phyloP scores from a whole-genome alignment of 1,140 invertebrate genomes.

The Eriocheir sinensis region DNA sequence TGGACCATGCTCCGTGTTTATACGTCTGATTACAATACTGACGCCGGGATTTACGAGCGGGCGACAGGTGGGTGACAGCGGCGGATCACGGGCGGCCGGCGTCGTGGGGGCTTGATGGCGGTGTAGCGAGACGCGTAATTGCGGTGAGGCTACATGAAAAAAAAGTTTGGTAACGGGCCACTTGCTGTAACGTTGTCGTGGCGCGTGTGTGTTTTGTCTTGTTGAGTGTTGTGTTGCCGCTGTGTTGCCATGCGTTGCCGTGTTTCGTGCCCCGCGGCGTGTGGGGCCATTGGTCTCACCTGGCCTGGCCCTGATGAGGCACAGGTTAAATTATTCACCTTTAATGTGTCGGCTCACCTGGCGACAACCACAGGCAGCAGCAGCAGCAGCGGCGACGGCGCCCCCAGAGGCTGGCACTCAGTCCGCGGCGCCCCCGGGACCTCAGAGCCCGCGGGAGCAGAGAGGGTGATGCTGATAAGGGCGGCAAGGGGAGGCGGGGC shows the following conservation, averaged over 20 bases:
- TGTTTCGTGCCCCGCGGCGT: neutral
- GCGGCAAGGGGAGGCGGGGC: neutral
- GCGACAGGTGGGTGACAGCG: neutral
- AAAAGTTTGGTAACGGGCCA: too few species aligned
- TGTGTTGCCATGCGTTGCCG: too few species aligned
- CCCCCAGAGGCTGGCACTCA: neutral
- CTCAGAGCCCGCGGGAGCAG: neutral
- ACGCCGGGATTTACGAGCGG: neutral
- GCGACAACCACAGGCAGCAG: neutral
- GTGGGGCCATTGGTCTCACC: neutral
- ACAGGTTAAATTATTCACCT: neutral
- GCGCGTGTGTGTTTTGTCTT: too few species aligned
- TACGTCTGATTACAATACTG: neutral
- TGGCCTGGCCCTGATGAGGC: neutral
- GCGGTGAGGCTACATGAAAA: too few species aligned
- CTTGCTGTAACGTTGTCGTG: too few species aligned
- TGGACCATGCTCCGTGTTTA: neutral
- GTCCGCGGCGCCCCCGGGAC: neutral
- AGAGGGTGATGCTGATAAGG: neutral
- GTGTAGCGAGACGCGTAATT: neutral
- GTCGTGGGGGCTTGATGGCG: neutral
- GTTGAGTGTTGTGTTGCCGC: too few species aligned
- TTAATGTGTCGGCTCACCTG: neutral
- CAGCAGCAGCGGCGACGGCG: neutral
- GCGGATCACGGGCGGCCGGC: neutral